Percentiles rank a stretch among this genome's conserved stretches.
Conservation (phyloP, 1,140 invertebrate genomes). For the Trachelipus rathkii region DNA sequence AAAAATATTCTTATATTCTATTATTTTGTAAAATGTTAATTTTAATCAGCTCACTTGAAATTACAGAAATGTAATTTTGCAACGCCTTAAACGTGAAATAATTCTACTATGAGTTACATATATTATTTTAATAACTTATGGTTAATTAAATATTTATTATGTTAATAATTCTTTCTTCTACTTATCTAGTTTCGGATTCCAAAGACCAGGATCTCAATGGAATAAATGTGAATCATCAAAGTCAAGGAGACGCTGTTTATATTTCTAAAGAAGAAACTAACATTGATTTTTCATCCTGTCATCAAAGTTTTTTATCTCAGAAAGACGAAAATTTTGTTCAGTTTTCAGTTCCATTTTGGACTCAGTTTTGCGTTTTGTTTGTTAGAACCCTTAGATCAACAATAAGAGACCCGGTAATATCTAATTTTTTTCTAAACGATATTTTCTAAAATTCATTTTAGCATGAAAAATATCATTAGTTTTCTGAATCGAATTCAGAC, state of each 20-base stretch:
- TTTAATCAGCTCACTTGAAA: too few species aligned
- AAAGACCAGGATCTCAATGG: neutral
- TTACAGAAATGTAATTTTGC: too few species aligned
- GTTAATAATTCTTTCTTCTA: conserved; percentile 4
- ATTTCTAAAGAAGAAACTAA: neutral
- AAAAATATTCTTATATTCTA: too few species aligned
- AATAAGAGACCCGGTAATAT: conserved; percentile 68
- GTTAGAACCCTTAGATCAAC: conserved; percentile 83
- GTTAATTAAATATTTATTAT: neutral
- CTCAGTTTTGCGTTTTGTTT: conserved; percentile 61
- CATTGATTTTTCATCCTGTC: conserved; percentile 18
- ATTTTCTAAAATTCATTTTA: too few species aligned
- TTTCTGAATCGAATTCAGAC: too few species aligned
- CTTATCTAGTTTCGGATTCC: conserved; percentile 13
- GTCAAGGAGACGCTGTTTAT: neutral
- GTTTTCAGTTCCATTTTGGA: conserved; percentile 24
- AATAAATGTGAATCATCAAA: neutral
- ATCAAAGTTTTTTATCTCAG: conserved; percentile 55
- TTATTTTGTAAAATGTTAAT: too few species aligned
- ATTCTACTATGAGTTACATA: too few species aligned
- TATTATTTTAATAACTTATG: neutral
- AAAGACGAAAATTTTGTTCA: conserved; percentile 61
- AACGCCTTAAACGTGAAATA: too few species aligned
- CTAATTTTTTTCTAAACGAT: neutral
- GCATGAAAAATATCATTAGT: too few species aligned